These are phyloP conservation scores for Chironomus riparius DNA, from an alignment of 2,888 invertebrate genomes.

Conservation along the genomic window DNA sequence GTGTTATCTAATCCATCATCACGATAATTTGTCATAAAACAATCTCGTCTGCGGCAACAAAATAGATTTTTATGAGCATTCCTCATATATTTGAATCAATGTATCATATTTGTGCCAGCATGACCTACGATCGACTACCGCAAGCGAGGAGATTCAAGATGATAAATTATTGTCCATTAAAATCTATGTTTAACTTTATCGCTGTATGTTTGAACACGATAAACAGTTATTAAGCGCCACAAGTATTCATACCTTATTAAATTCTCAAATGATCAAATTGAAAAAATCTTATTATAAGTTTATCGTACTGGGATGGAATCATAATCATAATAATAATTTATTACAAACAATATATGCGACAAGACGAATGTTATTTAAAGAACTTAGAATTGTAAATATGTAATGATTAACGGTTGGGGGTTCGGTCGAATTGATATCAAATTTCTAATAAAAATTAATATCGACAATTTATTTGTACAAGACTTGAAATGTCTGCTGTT, in stretches of 20 bases:
- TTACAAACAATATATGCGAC: not conserved
- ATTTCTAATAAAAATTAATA: too few species aligned
- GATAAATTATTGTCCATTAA: conserved; percentile 11
- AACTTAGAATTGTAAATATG: not conserved
- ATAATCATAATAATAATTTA: too few species aligned
- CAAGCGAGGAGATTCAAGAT: not conserved
- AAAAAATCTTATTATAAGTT: too few species aligned
- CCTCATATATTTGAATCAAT: not conserved
- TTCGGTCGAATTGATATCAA: too few species aligned
- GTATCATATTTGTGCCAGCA: not conserved
- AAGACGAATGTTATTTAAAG: conserved; percentile 10
- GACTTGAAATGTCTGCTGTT: too few species aligned
- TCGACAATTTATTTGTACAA: too few species aligned
- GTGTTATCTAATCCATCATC: conserved; percentile 17
- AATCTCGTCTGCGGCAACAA: not conserved
- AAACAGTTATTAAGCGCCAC: not conserved
- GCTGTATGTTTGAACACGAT: not conserved
- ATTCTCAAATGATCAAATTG: too few species aligned
- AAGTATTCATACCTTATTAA: too few species aligned
- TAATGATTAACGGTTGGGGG: not conserved
- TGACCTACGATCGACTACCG: not conserved
- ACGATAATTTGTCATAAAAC: conserved; percentile 23
- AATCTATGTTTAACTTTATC: not conserved
- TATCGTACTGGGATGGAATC: too few species aligned
- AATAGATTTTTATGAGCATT: not conserved